A percentile compares a stretch with the other conserved stretches of the same genome.
phyloP scores from a whole-genome alignment of 1,140 invertebrate species.

The Linepithema humile region DNA sequence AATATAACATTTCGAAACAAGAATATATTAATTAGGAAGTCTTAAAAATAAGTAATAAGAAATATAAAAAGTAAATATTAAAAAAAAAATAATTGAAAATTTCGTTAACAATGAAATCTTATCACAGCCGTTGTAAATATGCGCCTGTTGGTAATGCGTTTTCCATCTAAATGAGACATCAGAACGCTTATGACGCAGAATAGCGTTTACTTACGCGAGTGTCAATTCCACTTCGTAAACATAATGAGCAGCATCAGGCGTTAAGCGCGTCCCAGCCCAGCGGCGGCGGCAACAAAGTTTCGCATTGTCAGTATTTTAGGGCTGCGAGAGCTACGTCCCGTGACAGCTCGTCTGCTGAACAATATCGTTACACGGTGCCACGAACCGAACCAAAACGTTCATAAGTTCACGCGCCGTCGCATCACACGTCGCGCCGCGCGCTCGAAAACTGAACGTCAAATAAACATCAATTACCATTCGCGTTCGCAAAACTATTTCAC shows the following conservation, averaged over 20 bases:
- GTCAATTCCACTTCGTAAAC: slow-evolving; percentile 38
- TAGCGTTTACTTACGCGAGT: slow-evolving; percentile 9
- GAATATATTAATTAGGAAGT: neutral
- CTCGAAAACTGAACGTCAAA: slow-evolving; percentile 51
- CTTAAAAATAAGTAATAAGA: neutral
- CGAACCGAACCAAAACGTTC: slow-evolving; percentile 46
- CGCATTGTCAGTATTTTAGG: slow-evolving; percentile 59
- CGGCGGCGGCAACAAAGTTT: slow-evolving; percentile 51
- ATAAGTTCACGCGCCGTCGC: slow-evolving; percentile 42
- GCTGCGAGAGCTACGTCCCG: slow-evolving; percentile 14
- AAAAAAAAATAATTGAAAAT: no score
- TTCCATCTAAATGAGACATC: neutral
- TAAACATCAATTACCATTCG: slow-evolving; percentile 52
- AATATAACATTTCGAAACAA: neutral
- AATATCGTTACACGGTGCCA: slow-evolving; percentile 46
- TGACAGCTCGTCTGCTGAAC: slow-evolving; percentile 41
- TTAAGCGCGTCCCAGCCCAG: slow-evolving; percentile 40
- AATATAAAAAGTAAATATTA: no score
- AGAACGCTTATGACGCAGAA: neutral
- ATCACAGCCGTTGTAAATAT: neutral
- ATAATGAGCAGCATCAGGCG: slow-evolving; percentile 44
- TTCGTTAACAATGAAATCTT: neutral
- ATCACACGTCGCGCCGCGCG: slow-evolving; percentile 29
- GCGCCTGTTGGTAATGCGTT: neutral
- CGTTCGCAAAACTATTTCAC: slow-evolving; percentile 45